Evolutionary conservation across 2,113 vertebrate species (phyloP), one percentile per base, ranked within the genome.

Genomic region (Lophotis ruficrista): DNA sequence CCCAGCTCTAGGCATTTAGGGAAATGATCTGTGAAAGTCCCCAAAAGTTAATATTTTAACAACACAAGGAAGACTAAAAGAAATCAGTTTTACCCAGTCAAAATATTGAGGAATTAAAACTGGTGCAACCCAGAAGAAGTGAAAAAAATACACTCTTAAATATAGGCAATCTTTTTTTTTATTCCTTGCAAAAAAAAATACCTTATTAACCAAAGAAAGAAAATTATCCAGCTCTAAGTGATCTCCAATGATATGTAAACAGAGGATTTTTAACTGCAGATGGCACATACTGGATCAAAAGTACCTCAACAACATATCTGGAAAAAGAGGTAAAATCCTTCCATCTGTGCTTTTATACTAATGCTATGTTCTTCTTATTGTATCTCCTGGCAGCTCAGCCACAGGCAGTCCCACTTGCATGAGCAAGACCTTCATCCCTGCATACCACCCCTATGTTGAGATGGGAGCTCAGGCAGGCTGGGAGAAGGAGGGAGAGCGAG

Each of bases 391-490:
- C 19, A 62, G 35, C 30, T n/a, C 30, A 73, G 25, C 4, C 60
- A 28, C 25, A 9, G 22, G 8, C 15, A 60, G 37, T 19, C 8
- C 47, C 10, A 41, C 15, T n/a, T 6, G 33, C 30, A 13, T 0
- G 2, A 57, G 19, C 27, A 65, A 50, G 53, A 66, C 7, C 19
- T 35, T 54, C 30, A 27, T 3, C 31, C 15, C 16, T 15, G 15
- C 5, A 0, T 14, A 5, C 14, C 31, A 6, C 21, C n/a, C 31
- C 21, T 13, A 1, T 2, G 10, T 20, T 0, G 2, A 38, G 62
- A 21, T 5, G 4, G 54, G 14, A 69, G 48, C 13, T 64, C 18
- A 31, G 75, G 47, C 8, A 68, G 22, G 19, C 16, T 53, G n/a
- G 25, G 16, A 47, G 30, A 66, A 21, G 12, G 41, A 0, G 1